A percentile compares a stretch with the other conserved stretches of the same genome.
Evolutionary conservation across 2,888 invertebrate genomes (phyloP).

Genomic region (Saturnia pavonia): DNA sequence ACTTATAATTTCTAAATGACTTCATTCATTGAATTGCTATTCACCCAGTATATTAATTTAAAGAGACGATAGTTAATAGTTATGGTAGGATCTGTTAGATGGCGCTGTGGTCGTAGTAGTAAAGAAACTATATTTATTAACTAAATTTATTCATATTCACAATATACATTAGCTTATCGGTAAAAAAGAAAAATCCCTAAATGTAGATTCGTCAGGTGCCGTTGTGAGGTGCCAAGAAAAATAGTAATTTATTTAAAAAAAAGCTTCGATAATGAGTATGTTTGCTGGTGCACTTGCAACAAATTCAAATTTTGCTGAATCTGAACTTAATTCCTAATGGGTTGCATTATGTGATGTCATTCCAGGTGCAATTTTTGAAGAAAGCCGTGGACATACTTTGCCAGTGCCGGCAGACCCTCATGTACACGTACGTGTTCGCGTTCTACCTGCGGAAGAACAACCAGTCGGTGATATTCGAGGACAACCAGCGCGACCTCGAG

Average conservation of each 20-base stretch:
- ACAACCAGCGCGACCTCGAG: slow-evolving; percentile 98
- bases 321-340: not conserved
- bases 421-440: slow-evolving; percentile 99
- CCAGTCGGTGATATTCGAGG: slow-evolving; percentile 99
- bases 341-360: not conserved
- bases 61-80: not conserved
- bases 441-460: slow-evolving; percentile 99
- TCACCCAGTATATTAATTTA: not conserved
- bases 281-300: not conserved
- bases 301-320: not conserved
- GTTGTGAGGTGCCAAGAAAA: not conserved
- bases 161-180: too few relatives aligned
- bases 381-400: slow-evolving; percentile 98
- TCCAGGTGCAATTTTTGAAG: slow-evolving; percentile 96
- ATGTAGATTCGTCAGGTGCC: too few relatives aligned
- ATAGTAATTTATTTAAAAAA: not conserved
- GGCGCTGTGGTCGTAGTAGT: too few relatives aligned
- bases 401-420: slow-evolving; percentile 97
- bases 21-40: not conserved
- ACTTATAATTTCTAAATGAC: not conserved
- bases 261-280: not conserved
- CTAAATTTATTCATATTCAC: too few relatives aligned
- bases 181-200: too few relatives aligned
- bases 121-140: too few relatives aligned
- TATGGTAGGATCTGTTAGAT: too few relatives aligned